Conservation (phyloP, 2,888 invertebrate species). For the Catocala nupta region DNA sequence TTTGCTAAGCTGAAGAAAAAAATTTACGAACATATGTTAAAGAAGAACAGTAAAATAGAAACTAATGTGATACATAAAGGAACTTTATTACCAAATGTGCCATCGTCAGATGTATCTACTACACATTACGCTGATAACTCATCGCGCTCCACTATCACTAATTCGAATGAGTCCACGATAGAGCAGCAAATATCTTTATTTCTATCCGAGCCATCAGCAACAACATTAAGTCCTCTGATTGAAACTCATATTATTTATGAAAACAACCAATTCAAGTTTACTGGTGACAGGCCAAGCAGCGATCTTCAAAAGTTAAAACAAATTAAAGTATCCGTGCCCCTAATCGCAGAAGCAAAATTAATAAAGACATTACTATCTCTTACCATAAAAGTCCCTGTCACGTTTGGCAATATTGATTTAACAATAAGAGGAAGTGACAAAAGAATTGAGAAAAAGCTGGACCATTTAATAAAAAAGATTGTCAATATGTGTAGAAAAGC, state of each 20-base stretch:
- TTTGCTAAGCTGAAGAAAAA: constrained; percentile 10
- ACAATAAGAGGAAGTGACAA: constrained; percentile 12
- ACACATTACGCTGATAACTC: background rate
- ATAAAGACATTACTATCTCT: constrained; percentile 8
- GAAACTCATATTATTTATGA: constrained; percentile 22
- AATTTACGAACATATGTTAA: constrained; percentile 1
- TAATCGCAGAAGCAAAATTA: constrained; percentile 24
- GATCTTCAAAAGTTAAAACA: constrained; percentile 13
- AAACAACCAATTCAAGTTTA: constrained; percentile 24
- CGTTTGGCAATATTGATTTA: constrained; percentile 41
- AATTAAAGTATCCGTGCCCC: constrained; percentile 8
- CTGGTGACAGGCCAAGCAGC: background rate
- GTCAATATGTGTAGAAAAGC: constrained; percentile 17
- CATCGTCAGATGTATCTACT: background rate
- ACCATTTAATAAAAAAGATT: constrained; percentile 12
- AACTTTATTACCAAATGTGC: background rate
- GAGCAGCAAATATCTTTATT: constrained; percentile 11
- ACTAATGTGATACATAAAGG: background rate
- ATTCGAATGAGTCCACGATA: background rate
- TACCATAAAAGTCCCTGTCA: constrained; percentile 25
- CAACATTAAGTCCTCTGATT: constrained; percentile 24
- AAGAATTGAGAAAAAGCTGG: constrained; percentile 19
- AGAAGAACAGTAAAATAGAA: background rate
- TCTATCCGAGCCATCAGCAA: constrained; percentile 7
- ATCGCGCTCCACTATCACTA: background rate